Evolutionary conservation across 2,113 vertebrate genomes (phyloP), one percentile per base, ranked within the genome.

Genomic region (Phyllopteryx taeniolatus): DNA sequence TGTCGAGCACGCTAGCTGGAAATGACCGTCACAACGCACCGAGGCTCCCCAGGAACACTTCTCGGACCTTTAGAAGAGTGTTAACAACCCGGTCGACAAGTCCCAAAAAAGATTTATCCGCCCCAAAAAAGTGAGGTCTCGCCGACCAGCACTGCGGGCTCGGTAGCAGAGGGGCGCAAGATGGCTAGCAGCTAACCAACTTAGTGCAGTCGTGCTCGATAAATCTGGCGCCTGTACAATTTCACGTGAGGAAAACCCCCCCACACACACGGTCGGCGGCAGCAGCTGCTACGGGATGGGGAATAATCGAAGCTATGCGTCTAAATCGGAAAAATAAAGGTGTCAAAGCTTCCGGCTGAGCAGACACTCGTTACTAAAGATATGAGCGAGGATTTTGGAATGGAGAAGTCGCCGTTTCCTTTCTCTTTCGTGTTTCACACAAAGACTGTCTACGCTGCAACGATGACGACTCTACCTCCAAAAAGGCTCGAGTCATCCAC

Each of bases 341-440:
- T 49, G 77, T 31, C 22, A 19, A 64, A 66, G 76, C 72, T 80
- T 73, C 74, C 73, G 74, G 77, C 78, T 80, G 86, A 82, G 68
- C 68, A 78, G 68, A 80, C 79, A 69, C 22, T 83, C 80, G 74
- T 70, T 56, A 79, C 70, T 78, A 70, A 79, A 83, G 77, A 81
- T 77, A 63, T 76, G 77, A 72, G 78, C 61, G 73, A 79, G 77
- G 79, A 57, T 67, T 71, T 70, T 5, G 81, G 87, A 84, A 85
- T 81, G 85, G 85, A 89, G 85, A 85, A 87, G 86, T 77, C 27
- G 79, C 82, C 63, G 86, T 87, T 90, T 90, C 87, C 86, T 88
- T 86, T 90, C 86, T 83, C 83, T 89, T 87, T 88, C 86, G 83
- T 77, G 82, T 80, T 83, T 70, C 82, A 82, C 60, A 10, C 85